Evolutionary conservation across 1,140 invertebrate genomes (phyloP), one percentile per base, ranked within the genome.

Genomic region (Dysdera silvatica): DNA sequence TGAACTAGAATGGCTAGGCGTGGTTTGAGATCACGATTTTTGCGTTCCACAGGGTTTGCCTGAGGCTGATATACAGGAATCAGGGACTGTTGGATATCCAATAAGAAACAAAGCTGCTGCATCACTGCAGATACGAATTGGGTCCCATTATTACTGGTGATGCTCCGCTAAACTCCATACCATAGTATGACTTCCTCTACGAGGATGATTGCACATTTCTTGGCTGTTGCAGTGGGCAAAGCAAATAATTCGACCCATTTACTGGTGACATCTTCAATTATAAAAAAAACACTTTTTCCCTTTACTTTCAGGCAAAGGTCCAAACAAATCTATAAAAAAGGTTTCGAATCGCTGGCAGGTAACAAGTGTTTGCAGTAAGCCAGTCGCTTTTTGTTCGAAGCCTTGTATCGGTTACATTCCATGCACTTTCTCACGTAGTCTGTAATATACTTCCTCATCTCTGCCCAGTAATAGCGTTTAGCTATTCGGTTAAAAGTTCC

Each of bases 351-450:
- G n/a, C 20, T 37, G 4, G 7, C 1, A 24, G 26, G 12, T 18
- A 5, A 18, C 33, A 29, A 43, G 29, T 23, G 55, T 57, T 23
- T 18, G n/a, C 14, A 57, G 14, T 2, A 57, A 31, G 18, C 29
- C 40, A 29, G 40, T 14, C 26, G 54, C 24, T 56, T 18, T 20
- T 58, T 41, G 24, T 59, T 64, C 20, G 14, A 26, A 2, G 14
- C 18, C 35, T 52, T 60, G 26, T 51, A 47, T 2, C 20, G 7
- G 16, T 56, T 45, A 6, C 54, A 56, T 18, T 45, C 28, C 14
- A 24, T 14, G 24, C 61, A 63, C 28, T 20, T 49, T 51, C 41
- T 31, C 8, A 65, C 47, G 52, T 65, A 65, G 4, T 65, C 55
- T 14, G 41, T n/a, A 18, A 40, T 52, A 18, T n/a, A 49, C n/a